phyloP scores from a whole-genome alignment of 2,797 vertebrate genomes.

The Craterocephalus amniculus region DNA sequence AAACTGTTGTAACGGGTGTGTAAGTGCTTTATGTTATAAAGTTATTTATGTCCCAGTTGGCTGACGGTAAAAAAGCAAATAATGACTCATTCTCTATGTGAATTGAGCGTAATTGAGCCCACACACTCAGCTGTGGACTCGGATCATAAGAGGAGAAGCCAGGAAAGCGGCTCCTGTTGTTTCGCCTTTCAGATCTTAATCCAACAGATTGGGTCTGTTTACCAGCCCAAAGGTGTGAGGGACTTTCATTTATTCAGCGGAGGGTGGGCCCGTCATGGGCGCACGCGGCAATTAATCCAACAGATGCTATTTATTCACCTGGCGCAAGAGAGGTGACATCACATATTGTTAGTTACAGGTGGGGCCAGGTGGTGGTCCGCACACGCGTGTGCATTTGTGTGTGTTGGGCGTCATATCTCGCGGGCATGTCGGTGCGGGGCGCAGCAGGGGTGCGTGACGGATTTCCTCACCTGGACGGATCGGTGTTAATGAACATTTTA shows the following conservation, averaged over 20 bases:
- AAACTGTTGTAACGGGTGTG: conserved; percentile 55
- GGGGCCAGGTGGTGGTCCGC: conserved; percentile 70
- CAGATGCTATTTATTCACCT: conserved; percentile 65
- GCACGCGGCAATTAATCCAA: conserved; percentile 40
- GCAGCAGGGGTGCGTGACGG: conserved; percentile 56
- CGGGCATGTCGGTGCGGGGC: conserved; percentile 41
- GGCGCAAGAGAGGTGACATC: conserved; percentile 59
- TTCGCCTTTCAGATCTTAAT: conserved; percentile 52
- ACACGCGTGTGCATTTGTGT: neutral
- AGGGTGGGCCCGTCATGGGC: conserved; percentile 49
- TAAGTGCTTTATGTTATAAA: conserved; percentile 66
- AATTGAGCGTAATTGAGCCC: conserved; percentile 66
- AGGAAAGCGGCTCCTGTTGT: conserved; percentile 37
- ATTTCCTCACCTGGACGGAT: conserved; percentile 75
- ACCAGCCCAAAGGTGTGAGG: conserved; percentile 64
- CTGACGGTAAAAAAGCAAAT: conserved; percentile 67
- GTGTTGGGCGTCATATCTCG: conserved; percentile 18
- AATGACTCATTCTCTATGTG: conserved; percentile 71
- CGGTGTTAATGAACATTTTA: conserved; percentile 85
- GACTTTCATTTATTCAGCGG: conserved; percentile 62
- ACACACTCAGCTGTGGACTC: conserved; percentile 41
- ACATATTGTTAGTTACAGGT: conserved; percentile 52
- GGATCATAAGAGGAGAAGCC: conserved; percentile 27
- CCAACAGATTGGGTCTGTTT: conserved; percentile 68
- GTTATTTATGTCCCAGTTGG: conserved; percentile 69